Evolutionary conservation across 2,797 vertebrate species (phyloP), one percentile per base, ranked within the genome.

Genomic region (Epinephelus malabaricus): DNA sequence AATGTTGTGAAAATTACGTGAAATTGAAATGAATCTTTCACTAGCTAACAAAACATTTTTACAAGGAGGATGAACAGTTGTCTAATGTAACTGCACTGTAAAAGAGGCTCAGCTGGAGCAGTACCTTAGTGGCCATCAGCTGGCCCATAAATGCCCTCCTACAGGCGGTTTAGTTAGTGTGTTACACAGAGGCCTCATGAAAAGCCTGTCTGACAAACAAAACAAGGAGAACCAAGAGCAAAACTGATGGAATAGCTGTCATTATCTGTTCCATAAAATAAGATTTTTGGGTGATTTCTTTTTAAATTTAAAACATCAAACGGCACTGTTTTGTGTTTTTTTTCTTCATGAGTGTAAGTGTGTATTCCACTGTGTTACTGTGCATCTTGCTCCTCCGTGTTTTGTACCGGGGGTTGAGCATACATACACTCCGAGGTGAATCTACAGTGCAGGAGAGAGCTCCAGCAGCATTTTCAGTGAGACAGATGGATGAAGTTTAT

Each of bases 401-500:
- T 81, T 74, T 76, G 69, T 5, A 11, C 25, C 15, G 8, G 43
- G 2, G 8, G 54, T 49, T 13, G 12, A 69, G 58, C 53, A 10
- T 17, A 3, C 55, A 53, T 59, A 50, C 2, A 59, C 53, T 77
- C 70, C 59, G 54, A 88, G 73, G 79, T 77, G 73, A 67, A 76
- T 81, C 63, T 4, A 56, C 21, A 43, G 65, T 64, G 76, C 77
- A 73, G 71, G 59, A 69, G 73, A 34, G 72, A 47, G 50, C 86
- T 79, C 72, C 74, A 59, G 51, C 75, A 78, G 73, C 76, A 47
- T 81, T 83, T 68, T 59, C 73, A 78, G 49, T 61, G 72, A 89
- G 81, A 92, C 90, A 93, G 92, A 94, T 93, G 90, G 88, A 94
- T 93, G 91, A 85, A 86, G 89, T 94, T 92, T 94, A 94, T 94